Evolutionary conservation across 2,113 vertebrate genomes (phyloP), one percentile per base, ranked within the genome.

Genomic region (Prietella phreatophila): DNA sequence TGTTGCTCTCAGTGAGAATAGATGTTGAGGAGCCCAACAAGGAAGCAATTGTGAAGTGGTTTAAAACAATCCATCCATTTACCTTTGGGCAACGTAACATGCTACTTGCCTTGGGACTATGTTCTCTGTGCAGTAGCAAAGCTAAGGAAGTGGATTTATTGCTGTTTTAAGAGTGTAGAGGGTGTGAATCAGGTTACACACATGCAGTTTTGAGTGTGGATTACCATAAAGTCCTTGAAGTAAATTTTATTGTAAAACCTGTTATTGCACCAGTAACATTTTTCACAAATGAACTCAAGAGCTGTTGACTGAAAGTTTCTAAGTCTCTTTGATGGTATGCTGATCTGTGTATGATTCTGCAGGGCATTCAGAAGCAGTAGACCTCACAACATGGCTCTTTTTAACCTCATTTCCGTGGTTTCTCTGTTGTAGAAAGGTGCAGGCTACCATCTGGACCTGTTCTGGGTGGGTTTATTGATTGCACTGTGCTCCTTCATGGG

Each of bases 401-500:
- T 14, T 69, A 73, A 39, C 39, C 63, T 13, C 7, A 2, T 20
- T 55, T 42, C 53, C 27, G 11, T 75, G 60, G 63, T 92, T 90
- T 85, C 39, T 89, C 25, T 89, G n/a, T 27, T 76, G 47, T 94
- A 99, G 98, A 99, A 99, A 96, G 98, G 98, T 89, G 97, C 98
- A 87, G 98, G 98, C 0, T 99, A 99, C 90, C 98, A 99, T 82
- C 93, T 99, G 93, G 98, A 99, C 86, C 95, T 99, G 85, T 98
- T 99, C 88, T 98, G 95, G 98, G 98, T 99, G 89, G 97, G 97
- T 5, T 50, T 98, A 39, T 95, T 99, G 88, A 95, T 99, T 94
- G 95, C 96, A 0, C 10, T 99, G 0, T 99, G 98, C 93, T 99
- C 98, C 89, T 99, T 99, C 85, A 97, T 99, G 98, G 98, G 96